Evolutionary conservation across 2,888 invertebrate genomes (phyloP).

Genomic region (Teleogryllus oceanicus): DNA sequence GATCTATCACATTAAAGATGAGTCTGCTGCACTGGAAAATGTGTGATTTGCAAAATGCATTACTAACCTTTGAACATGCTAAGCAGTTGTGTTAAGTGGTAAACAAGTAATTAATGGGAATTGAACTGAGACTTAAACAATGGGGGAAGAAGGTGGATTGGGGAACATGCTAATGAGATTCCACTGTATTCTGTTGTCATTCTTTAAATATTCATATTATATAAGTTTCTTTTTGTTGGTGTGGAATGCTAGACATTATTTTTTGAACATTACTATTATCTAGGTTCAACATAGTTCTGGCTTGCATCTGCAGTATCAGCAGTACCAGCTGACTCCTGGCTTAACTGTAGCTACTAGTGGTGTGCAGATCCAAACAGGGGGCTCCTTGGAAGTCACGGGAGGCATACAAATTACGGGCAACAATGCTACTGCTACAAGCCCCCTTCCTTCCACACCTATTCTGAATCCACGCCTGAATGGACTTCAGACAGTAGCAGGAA

Average conservation of each 20-base stretch:
- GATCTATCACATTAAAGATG: too few species aligned
- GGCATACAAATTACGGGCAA: constrained; percentile 42
- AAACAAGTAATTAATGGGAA: too few species aligned
- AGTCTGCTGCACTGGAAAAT: too few species aligned
- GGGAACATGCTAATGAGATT: too few species aligned
- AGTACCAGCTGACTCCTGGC: constrained; percentile 42
- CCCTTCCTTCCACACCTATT: constrained; percentile 41
- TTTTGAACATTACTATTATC: neutral
- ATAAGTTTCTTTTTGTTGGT: neutral
- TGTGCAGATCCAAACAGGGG: constrained; percentile 43
- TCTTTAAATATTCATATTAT: neutral
- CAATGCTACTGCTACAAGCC: constrained; percentile 24
- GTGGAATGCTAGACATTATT: neutral
- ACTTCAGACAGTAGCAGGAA: constrained; percentile 42
- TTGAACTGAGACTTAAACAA: too few species aligned
- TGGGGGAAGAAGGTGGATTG: too few species aligned
- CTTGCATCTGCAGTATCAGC: constrained; percentile 45
- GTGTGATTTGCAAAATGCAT: too few species aligned
- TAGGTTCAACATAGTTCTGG: constrained; percentile 36
- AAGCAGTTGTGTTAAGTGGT: too few species aligned
- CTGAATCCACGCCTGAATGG: constrained; percentile 40
- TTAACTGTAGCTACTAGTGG: constrained; percentile 43
- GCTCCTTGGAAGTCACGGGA: constrained; percentile 40
- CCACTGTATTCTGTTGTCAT: neutral
- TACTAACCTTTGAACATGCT: too few species aligned